Evolutionary conservation across 1,140 invertebrate genomes (phyloP), one percentile per base, ranked within the genome.

Genomic region (Drosophila setifemur): DNA sequence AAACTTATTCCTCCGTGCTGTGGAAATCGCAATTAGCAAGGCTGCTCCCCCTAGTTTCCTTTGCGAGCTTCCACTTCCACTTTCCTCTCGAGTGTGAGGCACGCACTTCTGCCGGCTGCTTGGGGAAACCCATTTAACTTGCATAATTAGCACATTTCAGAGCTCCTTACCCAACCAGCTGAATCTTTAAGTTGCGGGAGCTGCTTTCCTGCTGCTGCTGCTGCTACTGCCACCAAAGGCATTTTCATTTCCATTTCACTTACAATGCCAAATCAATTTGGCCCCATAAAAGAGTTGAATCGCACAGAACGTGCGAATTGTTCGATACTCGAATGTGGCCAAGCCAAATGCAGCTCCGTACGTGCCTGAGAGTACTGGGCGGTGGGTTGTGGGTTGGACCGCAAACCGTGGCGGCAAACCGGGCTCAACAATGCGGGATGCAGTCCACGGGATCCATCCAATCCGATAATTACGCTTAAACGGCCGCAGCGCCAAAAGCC

Each of bases 21-120:
- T 44, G 39, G 37, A 60, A 77, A 53, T 83, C 55, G 45, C 53
- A 82, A 82, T 82, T 82, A 69, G 72, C 55, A 31, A 42, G 19
- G 25, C 40, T 28, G 50, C 21, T 21, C 43, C 33, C 26, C 49
- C 14, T 1, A 21, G 26, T 67, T 35, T 35, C 12, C 33, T 12
- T 5, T 12, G 14, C 7, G 2, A 37, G 16, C n/a, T 37, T n/a
- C n/a, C n/a, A n/a, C n/a, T n/a, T n/a, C n/a, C n/a, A 14, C 25
- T 48, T 25, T 31, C 28, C 28, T 29, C 43, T 26, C 7, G 5
- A 57, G 33, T 50, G 61, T 40, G 26, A 26, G 39, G 21, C 67
- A 61, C 67, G 54, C 53, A 71, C 45, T 72, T 48, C 23, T 55
- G 29, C 3, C 44, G 35, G 7, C 57, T 42, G 7, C 57, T 42